Evolutionary conservation across 2,797 vertebrate species (phyloP), one percentile per base, ranked within the genome.

Genomic region (Mormyrops attenuatus): DNA sequence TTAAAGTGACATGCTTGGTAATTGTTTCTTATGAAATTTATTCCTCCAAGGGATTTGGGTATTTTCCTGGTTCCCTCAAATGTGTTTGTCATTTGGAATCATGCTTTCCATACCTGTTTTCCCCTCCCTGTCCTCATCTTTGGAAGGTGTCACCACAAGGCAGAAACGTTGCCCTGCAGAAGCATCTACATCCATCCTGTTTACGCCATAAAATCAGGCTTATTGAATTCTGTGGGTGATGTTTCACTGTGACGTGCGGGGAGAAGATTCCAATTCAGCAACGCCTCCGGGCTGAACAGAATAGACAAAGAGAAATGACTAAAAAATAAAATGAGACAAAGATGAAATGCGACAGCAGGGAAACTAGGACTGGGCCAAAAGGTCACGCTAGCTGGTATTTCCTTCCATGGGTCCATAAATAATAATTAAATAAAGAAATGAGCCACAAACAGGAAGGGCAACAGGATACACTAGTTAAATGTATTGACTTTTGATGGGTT

Each of bases 221-320:
- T 55, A 88, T 88, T 88, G 52, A 63, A 88, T 88, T 88, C 38
- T 63, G n/a, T 30, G 86, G 55, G 26, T 41, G 53, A 63, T 88
- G 49, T 88, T 55, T 38, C 20, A 13, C 30, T 50, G 82, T 85
- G 82, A 85, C n/a, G 22, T 15, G 82, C 44, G 82, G n/a, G 82
- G 5, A 50, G 49, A 85, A 85, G 44, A 85, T 82, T 22, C 49
- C 22, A 30, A 30, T 85, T 52, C 82, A 26, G 49, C 20, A 30
- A 85, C 22, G 82, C 82, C 82, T 22, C 41, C 47, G 13, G 44
- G 49, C 49, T 52, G 82, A 55, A 55, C 11, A 55, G 52, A 50
- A 87, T 60, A 60, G 50, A 57, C 49, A 34, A 26, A 38, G 34
- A 55, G 22, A 38, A 26, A 87, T 85, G n/a, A 30, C 49, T 88